Percentiles rank a stretch among this genome's conserved stretches.
phyloP scores from a whole-genome alignment of 2,888 invertebrate genomes.

The Carcina quercana region DNA sequence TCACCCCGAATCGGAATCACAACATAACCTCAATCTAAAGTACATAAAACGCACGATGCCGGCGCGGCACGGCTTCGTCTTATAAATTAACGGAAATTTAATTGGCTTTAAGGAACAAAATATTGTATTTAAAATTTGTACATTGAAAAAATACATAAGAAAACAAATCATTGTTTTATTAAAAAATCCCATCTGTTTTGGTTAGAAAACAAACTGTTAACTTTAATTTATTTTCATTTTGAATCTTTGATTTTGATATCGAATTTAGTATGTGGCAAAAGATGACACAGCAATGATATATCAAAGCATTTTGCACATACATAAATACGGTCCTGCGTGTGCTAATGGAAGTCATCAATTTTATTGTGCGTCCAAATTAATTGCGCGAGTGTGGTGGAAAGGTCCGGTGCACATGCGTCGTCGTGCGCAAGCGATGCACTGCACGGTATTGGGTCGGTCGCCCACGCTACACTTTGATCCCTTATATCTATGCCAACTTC shows the following conservation, averaged over 20 bases:
- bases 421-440: constrained; percentile 20
- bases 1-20: constrained; percentile 62
- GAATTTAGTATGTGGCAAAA: too few relatives aligned
- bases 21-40: constrained; percentile 69
- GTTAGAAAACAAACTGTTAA: not conserved
- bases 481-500: constrained; percentile 68
- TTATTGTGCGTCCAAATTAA: constrained; percentile 36
- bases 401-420: constrained; percentile 55
- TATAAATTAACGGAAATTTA: constrained; percentile 32
- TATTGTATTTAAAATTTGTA: constrained; percentile 36
- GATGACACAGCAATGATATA: too few relatives aligned
- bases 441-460: constrained; percentile 65
- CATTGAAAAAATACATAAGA: constrained; percentile 49
- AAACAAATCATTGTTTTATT: constrained; percentile 60
- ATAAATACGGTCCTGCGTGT: constrained; percentile 20
- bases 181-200: constrained; percentile 12
- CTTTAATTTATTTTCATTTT: not conserved
- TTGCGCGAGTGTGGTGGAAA: constrained; percentile 43
- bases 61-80: constrained; percentile 42
- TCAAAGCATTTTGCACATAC: constrained; percentile 4
- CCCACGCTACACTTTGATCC: constrained; percentile 72
- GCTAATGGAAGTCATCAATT: constrained; percentile 34
- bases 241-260: too few relatives aligned
- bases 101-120: constrained; percentile 49
- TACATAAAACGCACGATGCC: constrained; percentile 54